Conservation (phyloP, 2,113 vertebrate species). For the Apodemus speciosus region DNA sequence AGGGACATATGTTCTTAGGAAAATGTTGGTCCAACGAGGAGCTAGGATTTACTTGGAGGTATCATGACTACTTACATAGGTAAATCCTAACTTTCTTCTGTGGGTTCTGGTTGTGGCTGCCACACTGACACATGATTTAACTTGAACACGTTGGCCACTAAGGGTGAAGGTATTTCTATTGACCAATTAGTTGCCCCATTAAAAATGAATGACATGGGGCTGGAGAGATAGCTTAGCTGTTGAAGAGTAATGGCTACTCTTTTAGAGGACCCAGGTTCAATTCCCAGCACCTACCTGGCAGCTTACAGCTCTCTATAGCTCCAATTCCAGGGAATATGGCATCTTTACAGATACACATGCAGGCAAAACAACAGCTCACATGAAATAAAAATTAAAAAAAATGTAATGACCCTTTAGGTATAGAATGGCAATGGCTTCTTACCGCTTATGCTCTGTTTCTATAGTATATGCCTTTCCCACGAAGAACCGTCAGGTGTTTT, state of each 20-base stretch:
- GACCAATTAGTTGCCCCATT: conserved; percentile 70
- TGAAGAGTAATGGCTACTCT: too few species aligned
- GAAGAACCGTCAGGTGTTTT: conserved; percentile 57
- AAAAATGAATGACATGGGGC: conserved; percentile 47
- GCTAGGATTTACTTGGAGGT: conserved; percentile 28
- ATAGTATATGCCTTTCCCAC: conserved; percentile 63
- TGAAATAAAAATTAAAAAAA: conserved; percentile 8
- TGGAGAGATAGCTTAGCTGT: too few species aligned
- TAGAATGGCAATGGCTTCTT: conserved; percentile 49
- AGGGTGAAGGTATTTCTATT: conserved; percentile 23
- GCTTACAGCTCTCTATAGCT: too few species aligned
- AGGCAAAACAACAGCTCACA: too few species aligned
- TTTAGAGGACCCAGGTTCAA: too few species aligned
- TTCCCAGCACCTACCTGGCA: too few species aligned
- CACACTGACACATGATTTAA: background rate
- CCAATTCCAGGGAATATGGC: too few species aligned
- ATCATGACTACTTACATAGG: conserved; percentile 45
- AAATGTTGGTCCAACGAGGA: conserved; percentile 69
- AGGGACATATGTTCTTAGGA: conserved; percentile 65
- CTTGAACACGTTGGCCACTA: background rate
- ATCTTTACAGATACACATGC: too few species aligned
- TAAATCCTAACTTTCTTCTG: conserved; percentile 14
- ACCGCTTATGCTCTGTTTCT: conserved; percentile 67
- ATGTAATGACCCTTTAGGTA: conserved; percentile 65
- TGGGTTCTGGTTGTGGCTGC: background rate